Base-by-base conservation (phyloP, 2,888 invertebrate species). In the Pachycephus smyrnensis region DNA sequence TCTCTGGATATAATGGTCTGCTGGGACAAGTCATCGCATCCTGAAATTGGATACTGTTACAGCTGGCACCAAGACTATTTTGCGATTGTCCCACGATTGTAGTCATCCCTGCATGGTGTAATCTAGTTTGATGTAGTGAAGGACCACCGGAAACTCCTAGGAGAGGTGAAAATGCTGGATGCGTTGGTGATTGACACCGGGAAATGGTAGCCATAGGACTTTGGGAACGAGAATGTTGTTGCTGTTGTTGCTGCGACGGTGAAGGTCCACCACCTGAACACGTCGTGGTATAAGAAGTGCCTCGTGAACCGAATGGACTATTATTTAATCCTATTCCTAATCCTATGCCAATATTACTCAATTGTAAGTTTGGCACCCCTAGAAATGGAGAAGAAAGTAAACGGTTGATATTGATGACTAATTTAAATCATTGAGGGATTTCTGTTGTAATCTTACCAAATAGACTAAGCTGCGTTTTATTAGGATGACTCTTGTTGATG, bases 1-100 rank as follows among this genome's bases (percentile, higher is more conserved):
- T 93, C 84, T 97, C 96, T 0, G 98, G 98, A 84, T 95, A 95
- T 36, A 97, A 92, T 0, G 97, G 96, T 84, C 96, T 89, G 75
- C 90, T 88, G 30, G 87, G 84, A 37, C 83, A 84, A n/a, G 78
- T 73, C 68, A 84, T 78, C 36, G 84, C 76, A 77, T 90, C 89
- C 77, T 87, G 89, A 73, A 89, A 79, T 69, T 87, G 87, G 71
- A 89, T 81, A 71, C 88, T 89, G 74, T 86, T 90, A 76, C 84
- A 89, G 76, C 83, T 87, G 55, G 81, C 77, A n/a, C 81, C 75
- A 15, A 86, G 86, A 80, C 87, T 88, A 35, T 87, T 87, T 40
- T 86, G 85, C 15, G 86, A 85, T 33, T 88, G 88, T 36, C 86
- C 88, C 69, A 87, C 80, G 12, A 86, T 86, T 68, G 87, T 84